A percentile compares a stretch with the other conserved stretches of the same genome.
Conservation (phyloP, 2,113 vertebrate species). For the Zingel zingel region DNA sequence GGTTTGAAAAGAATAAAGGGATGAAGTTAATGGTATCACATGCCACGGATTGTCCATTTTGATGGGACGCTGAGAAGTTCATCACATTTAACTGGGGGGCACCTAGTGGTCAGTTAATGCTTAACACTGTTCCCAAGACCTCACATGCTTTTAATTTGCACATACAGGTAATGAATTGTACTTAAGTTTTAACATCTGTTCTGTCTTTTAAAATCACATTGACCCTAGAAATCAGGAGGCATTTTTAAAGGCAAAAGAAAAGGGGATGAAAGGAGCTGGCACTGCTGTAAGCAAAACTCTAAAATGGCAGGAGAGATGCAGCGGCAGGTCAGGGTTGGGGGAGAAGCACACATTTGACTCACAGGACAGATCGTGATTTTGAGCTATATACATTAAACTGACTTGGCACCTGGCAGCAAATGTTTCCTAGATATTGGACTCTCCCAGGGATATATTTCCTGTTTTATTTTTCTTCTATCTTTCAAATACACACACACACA, state of each 20-base stretch:
- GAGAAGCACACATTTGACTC: background rate
- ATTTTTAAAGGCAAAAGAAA: background rate
- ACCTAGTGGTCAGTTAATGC: conserved; percentile 9
- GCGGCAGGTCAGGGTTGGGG: background rate
- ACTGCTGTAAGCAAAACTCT: background rate
- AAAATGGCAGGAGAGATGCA: background rate
- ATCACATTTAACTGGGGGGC: background rate
- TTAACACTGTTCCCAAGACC: background rate
- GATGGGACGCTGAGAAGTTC: background rate
- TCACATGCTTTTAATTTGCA: background rate
- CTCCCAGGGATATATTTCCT: background rate
- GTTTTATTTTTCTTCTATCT: background rate
- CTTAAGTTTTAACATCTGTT: background rate
- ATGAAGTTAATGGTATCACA: background rate
- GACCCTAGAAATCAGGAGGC: too few species aligned
- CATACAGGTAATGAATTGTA: background rate
- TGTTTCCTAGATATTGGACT: background rate
- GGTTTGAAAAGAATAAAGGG: background rate
- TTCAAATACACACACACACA: background rate
- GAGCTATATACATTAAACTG: background rate
- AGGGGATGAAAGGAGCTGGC: background rate
- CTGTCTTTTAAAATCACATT: background rate
- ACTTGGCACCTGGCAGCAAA: background rate
- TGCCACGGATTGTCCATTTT: too few species aligned
- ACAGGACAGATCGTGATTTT: too few species aligned